Percentiles rank a stretch among this genome's conserved stretches.
Conservation (phyloP, 2,113 vertebrate species). For the Tachysurus fulvidraco region DNA sequence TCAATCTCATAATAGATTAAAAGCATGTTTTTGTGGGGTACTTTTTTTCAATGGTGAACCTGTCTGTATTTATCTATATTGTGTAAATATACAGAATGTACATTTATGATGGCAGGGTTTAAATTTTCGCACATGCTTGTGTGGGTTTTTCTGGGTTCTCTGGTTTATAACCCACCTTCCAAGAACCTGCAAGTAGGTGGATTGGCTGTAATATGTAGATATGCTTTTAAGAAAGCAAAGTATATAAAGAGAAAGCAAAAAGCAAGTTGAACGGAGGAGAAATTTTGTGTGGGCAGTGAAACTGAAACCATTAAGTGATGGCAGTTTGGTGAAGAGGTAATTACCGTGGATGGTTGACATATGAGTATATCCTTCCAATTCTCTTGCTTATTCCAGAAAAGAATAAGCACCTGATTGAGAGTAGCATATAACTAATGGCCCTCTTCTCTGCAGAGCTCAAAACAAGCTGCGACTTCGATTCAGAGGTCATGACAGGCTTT, state of each 20-base stretch:
- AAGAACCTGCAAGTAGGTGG: not conserved
- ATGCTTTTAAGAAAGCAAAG: not conserved
- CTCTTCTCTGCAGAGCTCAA: not conserved
- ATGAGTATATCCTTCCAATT: not conserved
- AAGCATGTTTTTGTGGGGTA: too few relatives aligned
- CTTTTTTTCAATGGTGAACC: too few relatives aligned
- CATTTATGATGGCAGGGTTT: too few relatives aligned
- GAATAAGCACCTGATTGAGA: not conserved
- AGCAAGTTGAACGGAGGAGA: not conserved
- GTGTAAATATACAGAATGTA: too few relatives aligned
- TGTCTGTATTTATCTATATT: too few relatives aligned
- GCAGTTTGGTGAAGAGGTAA: not conserved
- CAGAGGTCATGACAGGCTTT: not conserved
- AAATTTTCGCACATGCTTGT: too few relatives aligned
- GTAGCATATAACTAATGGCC: not conserved
- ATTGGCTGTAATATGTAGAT: not conserved
- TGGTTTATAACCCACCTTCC: not conserved
- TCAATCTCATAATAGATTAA: too few relatives aligned
- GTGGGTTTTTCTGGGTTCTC: not conserved
- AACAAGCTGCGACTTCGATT: not conserved
- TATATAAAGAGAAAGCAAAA: not conserved
- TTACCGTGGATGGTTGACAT: not conserved
- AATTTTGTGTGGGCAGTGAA: not conserved
- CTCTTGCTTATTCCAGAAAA: slow-evolving; percentile 1
- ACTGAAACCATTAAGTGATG: slow-evolving; percentile 3